A percentile compares a stretch with the other conserved stretches of the same genome.
Conservation (phyloP, 23 tunicate genomes). For the Trididemnum nubilum region DNA sequence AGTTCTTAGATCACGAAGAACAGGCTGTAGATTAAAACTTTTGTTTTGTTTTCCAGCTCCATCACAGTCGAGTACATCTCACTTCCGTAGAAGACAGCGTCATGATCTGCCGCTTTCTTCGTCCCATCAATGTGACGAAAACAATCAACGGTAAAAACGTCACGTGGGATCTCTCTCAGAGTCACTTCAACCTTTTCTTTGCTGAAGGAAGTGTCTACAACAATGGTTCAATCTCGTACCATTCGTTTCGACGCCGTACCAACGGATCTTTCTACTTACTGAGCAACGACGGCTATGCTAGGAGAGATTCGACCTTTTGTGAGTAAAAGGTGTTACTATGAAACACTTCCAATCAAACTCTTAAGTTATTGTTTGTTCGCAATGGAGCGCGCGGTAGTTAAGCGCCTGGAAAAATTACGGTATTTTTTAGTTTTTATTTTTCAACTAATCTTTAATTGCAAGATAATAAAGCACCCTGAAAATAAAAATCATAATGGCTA, state of each 20-base stretch:
- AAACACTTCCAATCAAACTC: no score
- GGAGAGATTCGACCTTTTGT: not conserved
- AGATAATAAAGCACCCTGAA: no score
- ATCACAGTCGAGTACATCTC: not conserved
- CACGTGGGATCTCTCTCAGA: slow-evolving; percentile 30
- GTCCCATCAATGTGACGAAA: slow-evolving; percentile 22
- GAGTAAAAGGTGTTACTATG: not conserved
- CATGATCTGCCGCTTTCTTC: slow-evolving; percentile 9
- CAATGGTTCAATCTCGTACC: not conserved
- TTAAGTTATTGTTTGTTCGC: no score
- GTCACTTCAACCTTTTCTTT: slow-evolving; percentile 2
- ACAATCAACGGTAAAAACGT: not conserved
- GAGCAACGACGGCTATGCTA: slow-evolving; percentile 3
- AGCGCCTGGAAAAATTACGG: no score
- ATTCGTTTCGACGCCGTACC: not conserved
- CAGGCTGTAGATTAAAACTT: no score
- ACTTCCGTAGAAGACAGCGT: slow-evolving; percentile 8
- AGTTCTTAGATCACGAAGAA: no score
- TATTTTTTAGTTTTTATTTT: no score
- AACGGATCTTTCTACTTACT: slow-evolving; percentile 3
- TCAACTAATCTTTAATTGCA: no score
- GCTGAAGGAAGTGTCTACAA: slow-evolving; percentile 16
- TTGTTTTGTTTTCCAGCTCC: slow-evolving; percentile 2
- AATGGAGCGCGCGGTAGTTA: no score
- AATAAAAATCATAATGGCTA: no score